Base-by-base conservation (phyloP, 2,113 vertebrate species). In the Pelecanus crispus region DNA sequence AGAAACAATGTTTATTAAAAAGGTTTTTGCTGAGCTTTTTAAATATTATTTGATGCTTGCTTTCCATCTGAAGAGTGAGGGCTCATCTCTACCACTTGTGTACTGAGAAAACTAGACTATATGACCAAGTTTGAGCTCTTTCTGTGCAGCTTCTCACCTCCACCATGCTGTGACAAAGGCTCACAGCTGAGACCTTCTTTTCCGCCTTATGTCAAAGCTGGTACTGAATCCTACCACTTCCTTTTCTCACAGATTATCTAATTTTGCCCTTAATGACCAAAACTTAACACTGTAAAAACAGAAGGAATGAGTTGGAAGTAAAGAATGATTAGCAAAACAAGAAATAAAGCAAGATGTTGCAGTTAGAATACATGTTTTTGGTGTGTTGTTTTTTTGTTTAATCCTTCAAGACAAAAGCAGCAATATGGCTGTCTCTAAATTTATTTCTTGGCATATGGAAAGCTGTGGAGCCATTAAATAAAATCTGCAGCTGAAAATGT, bases 291-390 rank as follows among this genome's bases (percentile, higher is more conserved):
- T 66, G 22, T 59, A 34, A 79, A 56, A 89, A 13, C 7, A 73
- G 22, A 65, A 74, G 9, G n/a, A 61, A 56, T 8, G 10, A 24
- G n/a, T 40, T 13, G 2, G 17, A 67, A 56, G 32, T 52, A 25
- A 47, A 44, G 21, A 63, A 55, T 8, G 0, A 61, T 24, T 16
- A 52, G 6, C 22, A 42, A 52, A 31, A 24, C 20, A 61, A 74
- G 47, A 67, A 56, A 18, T 13, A 3, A n/a, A 49, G 40, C 40
- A 53, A 24, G 50, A 34, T 17, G 45, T 11, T 90, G 50, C 26
- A 36, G 14, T n/a, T 32, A 11, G 10, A 63, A 14, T 34, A 29
- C 2, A 0, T 52, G 4, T 25, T 75, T 40, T 50, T 45, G 1
- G 3, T 32, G 58, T 26, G 24, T 14, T 42, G 40, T 52, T 21